Conservation (phyloP, 2,113 vertebrate genomes). For the Anolis carolinensis region DNA sequence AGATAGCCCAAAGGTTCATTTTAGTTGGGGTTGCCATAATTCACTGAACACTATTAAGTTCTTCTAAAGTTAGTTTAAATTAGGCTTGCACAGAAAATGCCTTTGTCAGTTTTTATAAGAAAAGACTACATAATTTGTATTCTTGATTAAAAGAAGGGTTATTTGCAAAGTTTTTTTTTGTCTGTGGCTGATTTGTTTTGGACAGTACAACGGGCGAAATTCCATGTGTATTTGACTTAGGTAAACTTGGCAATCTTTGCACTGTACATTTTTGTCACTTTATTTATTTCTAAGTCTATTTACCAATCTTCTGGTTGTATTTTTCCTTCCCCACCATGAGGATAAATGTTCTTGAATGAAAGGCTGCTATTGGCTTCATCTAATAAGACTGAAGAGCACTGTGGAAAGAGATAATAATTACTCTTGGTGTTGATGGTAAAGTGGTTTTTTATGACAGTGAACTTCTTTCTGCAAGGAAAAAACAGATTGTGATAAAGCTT, state of each 20-base stretch:
- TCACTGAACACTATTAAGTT: neutral
- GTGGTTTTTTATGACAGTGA: neutral
- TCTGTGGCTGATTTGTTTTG: conserved; percentile 13
- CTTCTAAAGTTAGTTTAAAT: neutral
- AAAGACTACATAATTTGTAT: neutral
- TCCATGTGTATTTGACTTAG: neutral
- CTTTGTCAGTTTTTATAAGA: neutral
- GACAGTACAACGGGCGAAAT: conserved; percentile 27
- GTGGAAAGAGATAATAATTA: conserved; percentile 1
- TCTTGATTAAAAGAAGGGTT: neutral
- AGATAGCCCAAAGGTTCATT: neutral
- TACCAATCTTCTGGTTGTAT: neutral
- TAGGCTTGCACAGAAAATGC: neutral
- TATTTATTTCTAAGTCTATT: neutral
- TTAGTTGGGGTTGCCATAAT: neutral
- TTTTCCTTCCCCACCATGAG: neutral
- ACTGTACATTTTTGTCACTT: neutral
- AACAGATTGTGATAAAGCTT: neutral
- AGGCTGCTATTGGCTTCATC: neutral
- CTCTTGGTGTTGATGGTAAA: neutral
- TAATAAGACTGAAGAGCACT: neutral
- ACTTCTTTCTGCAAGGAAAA: neutral
- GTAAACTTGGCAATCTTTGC: conserved; percentile 14
- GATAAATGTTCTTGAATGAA: conserved; percentile 11
- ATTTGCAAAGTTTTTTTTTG: neutral